phyloP scores from a whole-genome alignment of 1,140 invertebrate species.

The Sycophaga agraensis region DNA sequence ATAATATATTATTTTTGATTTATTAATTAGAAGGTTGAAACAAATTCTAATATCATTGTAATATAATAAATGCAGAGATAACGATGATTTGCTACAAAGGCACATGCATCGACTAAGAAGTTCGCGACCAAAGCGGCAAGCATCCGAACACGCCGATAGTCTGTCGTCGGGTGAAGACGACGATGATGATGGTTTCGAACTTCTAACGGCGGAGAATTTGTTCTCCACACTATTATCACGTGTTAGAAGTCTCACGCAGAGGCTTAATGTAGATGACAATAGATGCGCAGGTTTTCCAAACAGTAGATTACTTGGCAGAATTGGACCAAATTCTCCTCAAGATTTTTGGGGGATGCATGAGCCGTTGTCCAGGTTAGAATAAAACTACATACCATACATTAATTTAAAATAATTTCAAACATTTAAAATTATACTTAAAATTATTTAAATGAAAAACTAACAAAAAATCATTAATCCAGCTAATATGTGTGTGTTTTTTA shows the following conservation, averaged over 20 bases:
- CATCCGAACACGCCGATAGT: conserved; percentile 74
- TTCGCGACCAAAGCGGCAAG: conserved; percentile 69
- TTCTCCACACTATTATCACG: conserved; percentile 84
- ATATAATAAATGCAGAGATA: conserved; percentile 37
- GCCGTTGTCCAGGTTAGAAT: conserved; percentile 39
- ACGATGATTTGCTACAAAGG: conserved; percentile 56
- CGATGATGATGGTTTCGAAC: conserved; percentile 87
- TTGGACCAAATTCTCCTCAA: conserved; percentile 49
- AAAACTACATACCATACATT: too few species aligned
- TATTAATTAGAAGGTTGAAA: too few species aligned
- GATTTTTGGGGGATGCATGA: conserved; percentile 49
- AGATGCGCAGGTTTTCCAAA: conserved; percentile 62
- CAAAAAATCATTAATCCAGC: too few species aligned
- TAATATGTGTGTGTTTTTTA: too few species aligned
- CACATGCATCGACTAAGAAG: conserved; percentile 76
- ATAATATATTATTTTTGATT: too few species aligned
- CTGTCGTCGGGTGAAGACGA: conserved; percentile 85
- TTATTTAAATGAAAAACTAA: too few species aligned
- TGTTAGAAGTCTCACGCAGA: conserved; percentile 80
- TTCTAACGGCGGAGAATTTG: conserved; percentile 85
- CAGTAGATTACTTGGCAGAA: conserved; percentile 54
- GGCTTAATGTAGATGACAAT: conserved; percentile 78
- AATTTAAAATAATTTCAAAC: too few species aligned
- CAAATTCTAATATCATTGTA: too few species aligned
- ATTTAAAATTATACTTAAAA: too few species aligned